Percentiles rank a stretch among this genome's conserved stretches.
Evolutionary conservation across 2,888 invertebrate species (phyloP).

Genomic region (Himalopsyche kuldschensis): DNA sequence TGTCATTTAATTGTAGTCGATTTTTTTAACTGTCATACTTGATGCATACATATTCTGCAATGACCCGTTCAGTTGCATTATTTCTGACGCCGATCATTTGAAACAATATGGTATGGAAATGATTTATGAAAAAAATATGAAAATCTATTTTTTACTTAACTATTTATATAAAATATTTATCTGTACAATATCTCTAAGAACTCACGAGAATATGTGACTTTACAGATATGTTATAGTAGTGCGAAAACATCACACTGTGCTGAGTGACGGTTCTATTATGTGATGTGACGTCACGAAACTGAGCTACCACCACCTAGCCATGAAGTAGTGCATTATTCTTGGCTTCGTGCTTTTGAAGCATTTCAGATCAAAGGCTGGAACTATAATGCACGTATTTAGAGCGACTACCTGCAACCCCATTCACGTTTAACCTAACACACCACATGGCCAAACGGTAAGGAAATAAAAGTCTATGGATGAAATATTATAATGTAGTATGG

Average conservation of each 20-base stretch:
- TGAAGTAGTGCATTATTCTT: constrained; percentile 19
- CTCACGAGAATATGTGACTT: too few species aligned
- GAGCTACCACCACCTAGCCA: background rate
- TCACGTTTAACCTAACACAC: background rate
- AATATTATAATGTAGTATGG: too few species aligned
- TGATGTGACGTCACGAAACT: background rate
- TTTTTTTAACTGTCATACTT: too few species aligned
- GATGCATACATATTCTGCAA: too few species aligned
- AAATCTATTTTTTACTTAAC: too few species aligned
- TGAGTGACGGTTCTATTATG: background rate
- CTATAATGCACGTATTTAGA: constrained; percentile 14
- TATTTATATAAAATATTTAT: too few species aligned
- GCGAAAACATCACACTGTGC: background rate
- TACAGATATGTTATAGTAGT: background rate
- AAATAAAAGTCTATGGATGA: background rate
- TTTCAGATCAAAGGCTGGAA: constrained; percentile 24
- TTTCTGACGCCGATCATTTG: too few species aligned
- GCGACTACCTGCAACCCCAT: constrained; percentile 14
- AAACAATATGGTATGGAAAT: too few species aligned
- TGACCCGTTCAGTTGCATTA: too few species aligned
- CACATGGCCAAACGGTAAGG: background rate
- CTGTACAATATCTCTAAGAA: too few species aligned
- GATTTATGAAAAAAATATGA: too few species aligned
- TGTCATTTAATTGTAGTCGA: too few species aligned
- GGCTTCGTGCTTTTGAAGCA: constrained; percentile 25